Percentiles rank a stretch among this genome's conserved stretches.
Conservation (phyloP, 2,888 invertebrate genomes). For the Lacanobia oleracea region DNA sequence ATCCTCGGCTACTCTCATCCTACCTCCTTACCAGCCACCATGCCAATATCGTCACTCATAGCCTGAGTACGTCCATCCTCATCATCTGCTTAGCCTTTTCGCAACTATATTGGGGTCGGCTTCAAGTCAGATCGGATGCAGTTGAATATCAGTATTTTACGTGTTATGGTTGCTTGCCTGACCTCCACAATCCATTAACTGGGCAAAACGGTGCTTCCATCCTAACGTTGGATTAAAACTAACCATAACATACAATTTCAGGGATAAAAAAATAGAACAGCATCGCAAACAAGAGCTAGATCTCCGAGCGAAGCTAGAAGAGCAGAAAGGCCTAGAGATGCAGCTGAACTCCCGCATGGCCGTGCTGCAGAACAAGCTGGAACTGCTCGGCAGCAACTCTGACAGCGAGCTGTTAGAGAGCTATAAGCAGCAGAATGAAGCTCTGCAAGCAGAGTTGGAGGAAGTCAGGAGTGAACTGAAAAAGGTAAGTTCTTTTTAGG, state of each 20-base stretch:
- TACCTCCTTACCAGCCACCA: not conserved
- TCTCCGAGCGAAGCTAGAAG: constrained; percentile 80
- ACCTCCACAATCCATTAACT: too few species aligned
- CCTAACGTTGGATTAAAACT: too few species aligned
- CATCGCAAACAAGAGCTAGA: constrained; percentile 85
- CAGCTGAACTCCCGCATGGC: constrained; percentile 83
- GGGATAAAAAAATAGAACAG: constrained; percentile 84
- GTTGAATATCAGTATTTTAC: too few species aligned
- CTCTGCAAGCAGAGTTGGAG: constrained; percentile 78
- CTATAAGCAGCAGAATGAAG: constrained; percentile 82
- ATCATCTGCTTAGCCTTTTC: too few species aligned
- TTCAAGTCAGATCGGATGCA: too few species aligned
- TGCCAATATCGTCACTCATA: not conserved
- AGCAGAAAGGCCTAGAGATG: constrained; percentile 84
- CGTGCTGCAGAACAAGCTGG: constrained; percentile 83
- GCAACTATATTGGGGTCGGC: too few species aligned
- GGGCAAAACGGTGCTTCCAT: too few species aligned
- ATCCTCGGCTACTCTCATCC: too few species aligned
- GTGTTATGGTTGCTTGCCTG: too few species aligned
- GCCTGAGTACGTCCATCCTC: too few species aligned
- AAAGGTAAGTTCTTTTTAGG: constrained; percentile 72
- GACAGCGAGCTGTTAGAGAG: constrained; percentile 80
- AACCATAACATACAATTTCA: constrained; percentile 49
- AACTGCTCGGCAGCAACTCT: constrained; percentile 76
- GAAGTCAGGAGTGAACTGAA: constrained; percentile 82